Evolutionary conservation across 2,113 vertebrate genomes (phyloP), one percentile per base, ranked within the genome.

Genomic region (Tragelaphus scriptus): DNA sequence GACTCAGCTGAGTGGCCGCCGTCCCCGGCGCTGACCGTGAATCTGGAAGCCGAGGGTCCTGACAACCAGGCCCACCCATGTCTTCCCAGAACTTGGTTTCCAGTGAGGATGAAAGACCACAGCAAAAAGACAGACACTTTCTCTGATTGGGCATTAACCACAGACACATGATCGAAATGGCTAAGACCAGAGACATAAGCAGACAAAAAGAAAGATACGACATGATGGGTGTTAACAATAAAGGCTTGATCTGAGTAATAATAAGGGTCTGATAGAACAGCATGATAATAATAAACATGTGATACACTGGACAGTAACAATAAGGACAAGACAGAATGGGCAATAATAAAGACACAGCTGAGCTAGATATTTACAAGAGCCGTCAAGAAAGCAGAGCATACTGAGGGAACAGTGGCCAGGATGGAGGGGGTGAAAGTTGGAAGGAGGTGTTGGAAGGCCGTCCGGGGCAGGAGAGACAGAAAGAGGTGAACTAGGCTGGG

Each of bases 371-470:
- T 32, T 7, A 32, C 26, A 23, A 25, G n/a, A 55, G 49, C 58
- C 7, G 0, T 2, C 7, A 9, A n/a, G 77, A 30, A 65, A 90
- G 2, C 19, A 9, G 12, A 25, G 51, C 12, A 0, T 0, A 12
- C 49, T 2, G 25, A 40, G n/a, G 1, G 15, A 17, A 7, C 51
- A 5, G 87, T 28, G 65, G 25, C 49, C 2, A 1, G 65, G 49
- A 2, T 14, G n/a, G 55, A 28, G n/a, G 17, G 11, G 49, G 32
- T 2, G 30, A 55, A 13, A 11, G 17, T 6, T n/a, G 80, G 16
- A 53, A 32, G 49, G n/a, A 5, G 53, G 53, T 26, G 13, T 58
- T 8, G 23, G 81, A 36, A 58, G 53, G 81, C 53, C 0, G 1
- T 85, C n/a, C 7, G 13, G 1, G 40, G 6, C 40, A 49, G 36